phyloP scores from a whole-genome alignment of 2,888 invertebrate species.

The Drosophila hamatofila region DNA sequence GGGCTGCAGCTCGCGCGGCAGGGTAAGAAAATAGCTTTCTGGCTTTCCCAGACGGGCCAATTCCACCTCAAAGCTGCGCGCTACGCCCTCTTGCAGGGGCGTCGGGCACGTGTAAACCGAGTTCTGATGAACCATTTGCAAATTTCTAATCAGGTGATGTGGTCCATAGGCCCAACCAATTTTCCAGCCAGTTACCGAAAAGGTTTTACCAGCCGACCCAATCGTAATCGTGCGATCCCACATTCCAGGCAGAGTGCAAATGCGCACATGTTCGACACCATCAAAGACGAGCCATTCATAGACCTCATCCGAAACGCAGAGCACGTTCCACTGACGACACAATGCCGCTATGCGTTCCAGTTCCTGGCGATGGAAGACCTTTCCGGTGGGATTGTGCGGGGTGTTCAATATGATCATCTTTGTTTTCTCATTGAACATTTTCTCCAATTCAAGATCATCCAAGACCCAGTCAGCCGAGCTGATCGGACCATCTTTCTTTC shows the following conservation, averaged over 20 bases:
- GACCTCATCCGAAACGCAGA: conserved; percentile 98
- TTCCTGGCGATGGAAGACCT: conserved; percentile 89
- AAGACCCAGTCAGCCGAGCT: conserved; percentile 95
- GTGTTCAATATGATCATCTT: conserved; percentile 98
- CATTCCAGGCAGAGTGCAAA: conserved; percentile 98
- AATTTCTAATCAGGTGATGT: conserved; percentile 90
- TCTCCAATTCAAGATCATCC: conserved; percentile 92
- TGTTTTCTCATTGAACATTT: conserved; percentile 93
- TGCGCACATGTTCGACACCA: conserved; percentile 93
- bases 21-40: conserved; percentile 93
- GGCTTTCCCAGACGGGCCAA: conserved; percentile 88
- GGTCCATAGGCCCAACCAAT: conserved; percentile 98
- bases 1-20: conserved; percentile 90
- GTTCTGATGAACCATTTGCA: conserved; percentile 97
- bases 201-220: conserved; percentile 99
- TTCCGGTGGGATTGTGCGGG: conserved; percentile 98
- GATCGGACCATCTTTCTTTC: conserved; percentile 81
- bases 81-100: conserved; percentile 97
- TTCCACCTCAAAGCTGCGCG: conserved; percentile 95
- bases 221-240: conserved; percentile 99
- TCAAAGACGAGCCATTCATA: conserved; percentile 98
- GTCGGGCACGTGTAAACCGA: conserved; percentile 96
- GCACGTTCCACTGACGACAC: conserved; percentile 95
- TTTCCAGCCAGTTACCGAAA: conserved; percentile 99
- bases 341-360: conserved; percentile 92